Evolutionary conservation across 2,797 vertebrate species (phyloP).

Genomic region (Siniperca scherzeri): DNA sequence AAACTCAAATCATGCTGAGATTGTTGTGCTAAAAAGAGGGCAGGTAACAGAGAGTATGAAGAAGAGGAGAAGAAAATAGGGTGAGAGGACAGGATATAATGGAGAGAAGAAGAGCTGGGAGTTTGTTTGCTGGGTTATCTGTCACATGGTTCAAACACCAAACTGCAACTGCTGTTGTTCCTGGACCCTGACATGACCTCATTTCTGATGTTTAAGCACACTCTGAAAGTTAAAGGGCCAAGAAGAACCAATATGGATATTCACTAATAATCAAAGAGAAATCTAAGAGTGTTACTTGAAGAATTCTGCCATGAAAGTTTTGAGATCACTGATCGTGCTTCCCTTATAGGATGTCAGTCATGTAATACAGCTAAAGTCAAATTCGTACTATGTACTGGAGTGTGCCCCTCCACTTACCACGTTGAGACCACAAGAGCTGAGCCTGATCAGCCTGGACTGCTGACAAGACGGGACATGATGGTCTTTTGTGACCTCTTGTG

Average conservation of each 20-base stretch:
- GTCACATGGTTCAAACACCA: constrained; percentile 59
- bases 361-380: neutral
- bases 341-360: neutral
- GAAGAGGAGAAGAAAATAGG: neutral
- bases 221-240: neutral
- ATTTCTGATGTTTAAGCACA: constrained; percentile 32
- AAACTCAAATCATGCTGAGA: neutral
- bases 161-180: constrained; percentile 32
- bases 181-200: constrained; percentile 39
- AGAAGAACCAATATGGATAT: neutral
- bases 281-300: neutral
- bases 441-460: neutral
- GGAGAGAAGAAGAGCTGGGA: neutral
- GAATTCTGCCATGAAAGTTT: neutral
- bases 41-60: neutral
- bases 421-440: neutral
- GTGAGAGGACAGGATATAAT: neutral
- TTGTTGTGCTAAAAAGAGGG: neutral
- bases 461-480: neutral
- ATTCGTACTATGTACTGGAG: neutral
- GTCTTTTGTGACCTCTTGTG: neutral
- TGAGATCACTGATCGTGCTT: neutral
- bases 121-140: constrained; percentile 41
- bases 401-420: neutral
- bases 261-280: neutral